A percentile compares a stretch with the other conserved stretches of the same genome.
phyloP scores from a whole-genome alignment of 1,140 invertebrate species.

The Pseudobourletiella spinata region DNA sequence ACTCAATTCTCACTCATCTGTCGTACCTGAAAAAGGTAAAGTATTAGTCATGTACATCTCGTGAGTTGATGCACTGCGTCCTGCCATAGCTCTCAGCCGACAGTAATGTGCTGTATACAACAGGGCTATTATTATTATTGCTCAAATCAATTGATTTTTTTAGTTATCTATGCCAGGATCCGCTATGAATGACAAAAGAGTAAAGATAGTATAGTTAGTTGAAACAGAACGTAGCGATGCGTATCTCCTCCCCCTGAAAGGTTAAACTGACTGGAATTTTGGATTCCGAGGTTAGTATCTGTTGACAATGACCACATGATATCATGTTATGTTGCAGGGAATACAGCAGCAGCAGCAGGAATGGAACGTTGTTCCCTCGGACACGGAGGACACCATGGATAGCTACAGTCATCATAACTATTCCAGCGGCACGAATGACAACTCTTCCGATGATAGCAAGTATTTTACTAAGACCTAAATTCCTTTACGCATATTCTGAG shows the following conservation, averaged over 20 bases:
- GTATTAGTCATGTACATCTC: not conserved
- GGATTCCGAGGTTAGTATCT: too few species aligned
- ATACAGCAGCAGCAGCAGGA: slow-evolving; percentile 22
- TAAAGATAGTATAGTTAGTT: too few species aligned
- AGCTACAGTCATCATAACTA: not conserved
- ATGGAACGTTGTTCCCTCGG: slow-evolving; percentile 16
- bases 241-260: too few species aligned
- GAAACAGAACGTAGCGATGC: too few species aligned
- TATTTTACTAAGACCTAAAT: not conserved
- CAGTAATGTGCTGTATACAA: too few species aligned
- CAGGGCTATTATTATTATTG: not conserved
- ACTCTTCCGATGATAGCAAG: not conserved
- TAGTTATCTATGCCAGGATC: not conserved
- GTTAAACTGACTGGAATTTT: too few species aligned
- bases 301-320: too few species aligned
- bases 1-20: slow-evolving; percentile 20
- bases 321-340: too few species aligned
- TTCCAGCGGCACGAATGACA: not conserved
- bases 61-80: not conserved
- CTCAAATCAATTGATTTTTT: not conserved
- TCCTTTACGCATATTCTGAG: not conserved
- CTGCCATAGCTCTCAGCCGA: too few species aligned
- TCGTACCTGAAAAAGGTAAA: slow-evolving; percentile 26
- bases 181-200: not conserved
- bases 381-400: slow-evolving; percentile 11